Evolutionary conservation across 1,140 invertebrate genomes (phyloP), one percentile per base, ranked within the genome.

Genomic region (Apis dorsata): DNA sequence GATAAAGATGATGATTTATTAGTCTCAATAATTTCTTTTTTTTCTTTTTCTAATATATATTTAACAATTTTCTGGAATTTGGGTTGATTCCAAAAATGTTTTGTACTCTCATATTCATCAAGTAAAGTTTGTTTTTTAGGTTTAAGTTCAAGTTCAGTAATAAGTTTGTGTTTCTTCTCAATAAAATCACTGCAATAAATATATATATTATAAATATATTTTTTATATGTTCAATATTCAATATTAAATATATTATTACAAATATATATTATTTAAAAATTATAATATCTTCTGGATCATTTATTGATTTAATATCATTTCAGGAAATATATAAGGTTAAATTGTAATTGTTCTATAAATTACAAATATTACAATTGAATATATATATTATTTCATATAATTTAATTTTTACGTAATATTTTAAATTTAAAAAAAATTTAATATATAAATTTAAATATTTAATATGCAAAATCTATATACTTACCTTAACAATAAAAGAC

Each of bases 61-160:
- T 0, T 0, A 60, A 17, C 15, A 24, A 24, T 2, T 24, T 28
- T 28, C 0, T 7, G 2, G 17, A 8, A 17, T 0, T 9, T 0
- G 34, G 24, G 5, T 12, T 0, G 0, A 13, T 0, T 10, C 75
- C 62, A 77, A 11, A 15, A 53, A 0, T 34, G 0, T 12, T 0
- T 9, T 53, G 62, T 55, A 5, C 9, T 19, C 0, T 0, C 0
- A 65, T 2, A 65, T 65, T 76, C 62, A 1, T 76, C 74, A 9
- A n/a, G 19, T 15, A 12, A 44, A 34, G 10, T 71, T 21, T 9
- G 9, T n/a, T 79, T 3, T 34, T 1, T 51, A 3, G 17, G 11
- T 15, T 0, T 4, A 72, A 4, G 1, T 69, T 59, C 80, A 9
- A 82, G 55, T 21, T 82, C 80, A 19, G 0, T 0, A 44, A 82